Evolutionary conservation across 2,113 vertebrate species (phyloP).

Genomic region (Poecile atricapillus): DNA sequence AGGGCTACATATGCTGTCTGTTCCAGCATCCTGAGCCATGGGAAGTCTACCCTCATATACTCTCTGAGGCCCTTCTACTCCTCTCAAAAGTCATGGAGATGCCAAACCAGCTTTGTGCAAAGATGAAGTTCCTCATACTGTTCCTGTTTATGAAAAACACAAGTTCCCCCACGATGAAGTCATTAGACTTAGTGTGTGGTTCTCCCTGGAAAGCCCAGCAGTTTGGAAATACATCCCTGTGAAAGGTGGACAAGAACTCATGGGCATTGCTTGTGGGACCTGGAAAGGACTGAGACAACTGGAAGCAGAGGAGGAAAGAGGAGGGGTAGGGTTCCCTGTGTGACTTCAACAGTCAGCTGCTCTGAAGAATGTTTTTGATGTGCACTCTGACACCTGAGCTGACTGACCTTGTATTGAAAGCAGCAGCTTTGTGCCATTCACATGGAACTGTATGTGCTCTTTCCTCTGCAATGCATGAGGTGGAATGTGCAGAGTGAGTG

Average conservation of each 20-base stretch:
- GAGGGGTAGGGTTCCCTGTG: accelerated
- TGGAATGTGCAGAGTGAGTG: background rate
- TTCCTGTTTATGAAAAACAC: background rate
- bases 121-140: background rate
- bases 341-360: background rate
- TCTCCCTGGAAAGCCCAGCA: background rate
- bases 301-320: background rate
- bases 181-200: background rate
- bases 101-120: background rate
- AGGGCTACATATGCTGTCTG: background rate
- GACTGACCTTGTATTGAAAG: accelerated
- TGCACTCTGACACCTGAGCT: background rate
- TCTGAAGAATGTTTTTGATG: background rate
- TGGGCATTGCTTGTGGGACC: background rate
- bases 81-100: background rate
- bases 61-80: background rate
- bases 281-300: background rate
- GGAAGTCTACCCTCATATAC: background rate
- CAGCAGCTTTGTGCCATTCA: background rate
- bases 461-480: background rate
- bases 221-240: background rate
- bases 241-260: background rate
- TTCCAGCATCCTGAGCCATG: background rate
- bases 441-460: background rate
- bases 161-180: background rate